Evolutionary conservation across 2,113 vertebrate species (phyloP).

Genomic region (Azemiops feae): DNA sequence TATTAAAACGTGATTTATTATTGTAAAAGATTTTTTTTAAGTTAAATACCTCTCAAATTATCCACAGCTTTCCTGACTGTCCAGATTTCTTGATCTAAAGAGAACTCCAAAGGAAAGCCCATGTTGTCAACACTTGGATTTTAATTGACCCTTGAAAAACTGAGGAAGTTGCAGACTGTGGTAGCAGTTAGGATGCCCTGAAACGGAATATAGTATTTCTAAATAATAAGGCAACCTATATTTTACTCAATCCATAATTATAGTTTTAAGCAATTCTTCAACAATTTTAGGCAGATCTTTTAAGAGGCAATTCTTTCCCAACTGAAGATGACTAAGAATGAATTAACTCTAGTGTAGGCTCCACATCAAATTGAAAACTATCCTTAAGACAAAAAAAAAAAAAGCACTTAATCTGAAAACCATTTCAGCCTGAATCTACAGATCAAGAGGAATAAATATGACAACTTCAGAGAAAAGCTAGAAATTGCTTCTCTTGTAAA

Average conservation of each 20-base stretch:
- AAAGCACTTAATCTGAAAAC: constrained; percentile 12
- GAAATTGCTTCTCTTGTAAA: constrained; percentile 19
- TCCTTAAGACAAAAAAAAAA: constrained; percentile 27
- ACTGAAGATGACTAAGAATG: constrained; percentile 41
- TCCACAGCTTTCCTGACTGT: background rate
- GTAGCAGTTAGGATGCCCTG: background rate
- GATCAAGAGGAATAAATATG: constrained; percentile 12
- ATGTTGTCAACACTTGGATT: background rate
- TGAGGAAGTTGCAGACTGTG: background rate
- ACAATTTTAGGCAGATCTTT: background rate
- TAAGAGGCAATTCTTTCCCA: constrained; percentile 28
- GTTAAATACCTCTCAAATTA: background rate
- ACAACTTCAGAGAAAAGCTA: constrained; percentile 6
- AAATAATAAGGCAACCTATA: constrained; percentile 5
- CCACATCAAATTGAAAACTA: constrained; percentile 36
- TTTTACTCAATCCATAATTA: background rate
- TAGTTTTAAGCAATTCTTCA: constrained; percentile 21
- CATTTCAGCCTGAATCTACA: constrained; percentile 12
- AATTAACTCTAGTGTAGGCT: constrained; percentile 34
- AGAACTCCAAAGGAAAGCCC: background rate
- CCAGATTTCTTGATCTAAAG: background rate
- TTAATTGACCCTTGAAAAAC: background rate
- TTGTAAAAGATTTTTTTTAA: background rate
- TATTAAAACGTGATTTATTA: background rate
- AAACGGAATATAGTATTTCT: background rate